Conservation (phyloP, 1,140 invertebrate genomes). For the Brachystomella parvula region DNA sequence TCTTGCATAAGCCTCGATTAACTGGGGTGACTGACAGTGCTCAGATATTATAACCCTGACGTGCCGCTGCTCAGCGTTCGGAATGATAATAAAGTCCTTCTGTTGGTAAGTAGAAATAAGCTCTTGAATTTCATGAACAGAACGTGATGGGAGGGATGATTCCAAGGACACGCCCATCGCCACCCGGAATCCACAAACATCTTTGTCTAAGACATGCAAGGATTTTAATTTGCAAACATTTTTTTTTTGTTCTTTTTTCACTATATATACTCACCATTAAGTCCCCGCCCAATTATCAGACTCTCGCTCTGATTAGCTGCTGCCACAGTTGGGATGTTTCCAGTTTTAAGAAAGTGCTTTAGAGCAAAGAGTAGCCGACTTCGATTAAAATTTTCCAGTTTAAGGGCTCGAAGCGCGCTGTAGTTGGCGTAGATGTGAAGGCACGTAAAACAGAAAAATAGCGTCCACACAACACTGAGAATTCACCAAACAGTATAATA, state of each 20-base stretch:
- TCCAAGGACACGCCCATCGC: conserved; percentile 50
- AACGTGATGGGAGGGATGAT: conserved; percentile 42
- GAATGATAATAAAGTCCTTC: conserved; percentile 47
- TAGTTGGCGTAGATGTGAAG: conserved; percentile 82
- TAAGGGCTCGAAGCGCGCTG: conserved; percentile 65
- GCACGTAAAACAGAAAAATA: conserved; percentile 64
- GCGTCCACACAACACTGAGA: conserved; percentile 55
- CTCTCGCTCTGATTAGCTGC: conserved; percentile 53
- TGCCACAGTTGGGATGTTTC: conserved; percentile 46
- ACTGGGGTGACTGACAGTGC: conserved; percentile 42
- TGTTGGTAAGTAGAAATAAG: conserved; percentile 40
- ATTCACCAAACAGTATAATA: conserved; percentile 13
- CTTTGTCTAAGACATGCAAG: conserved; percentile 42
- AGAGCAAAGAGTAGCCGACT: conserved; percentile 61
- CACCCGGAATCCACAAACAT: conserved; percentile 49
- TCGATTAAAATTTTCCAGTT: conserved; percentile 69
- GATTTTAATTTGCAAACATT: neutral
- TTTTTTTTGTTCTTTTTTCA: neutral
- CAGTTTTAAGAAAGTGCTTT: conserved; percentile 50
- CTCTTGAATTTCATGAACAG: conserved; percentile 33
- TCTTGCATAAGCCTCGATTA: conserved; percentile 51
- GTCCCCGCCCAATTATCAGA: conserved; percentile 48
- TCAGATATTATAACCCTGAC: conserved; percentile 48
- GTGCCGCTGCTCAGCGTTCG: conserved; percentile 42
- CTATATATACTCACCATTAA: conserved; percentile 41